Base-by-base conservation (phyloP, 1,140 invertebrate species). In the Bombyx mandarina region DNA sequence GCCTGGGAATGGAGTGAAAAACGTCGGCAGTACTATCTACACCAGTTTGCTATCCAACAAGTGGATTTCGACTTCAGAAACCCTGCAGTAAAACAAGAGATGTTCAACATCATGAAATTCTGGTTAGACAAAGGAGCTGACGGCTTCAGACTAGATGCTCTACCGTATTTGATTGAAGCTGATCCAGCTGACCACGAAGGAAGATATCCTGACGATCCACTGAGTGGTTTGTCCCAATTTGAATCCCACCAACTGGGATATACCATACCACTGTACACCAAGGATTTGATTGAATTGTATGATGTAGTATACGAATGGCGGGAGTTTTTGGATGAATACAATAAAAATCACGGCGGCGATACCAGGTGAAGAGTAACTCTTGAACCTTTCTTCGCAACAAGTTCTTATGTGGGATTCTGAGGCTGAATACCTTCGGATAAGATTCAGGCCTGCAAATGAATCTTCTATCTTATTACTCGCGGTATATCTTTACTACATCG, bases 41-140 rank as follows among this genome's bases (percentile, higher is more conserved):
- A 93, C 67, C 91, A 93, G 65, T 94, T 93, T 66, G 84, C 89
- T 0, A 60, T 76, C 0, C 88, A 89, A 18, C 92, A 94, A 63
- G 92, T 92, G 0, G 93, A 95, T 73, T 88, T 95, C 8, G 94
- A 95, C 74, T 93, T 91, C 54, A 82, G 90, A 3, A 92, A 91
- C 73, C 75, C 76, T 0, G 70, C 63, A 0, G 82, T 93, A 1
- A 76, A 83, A 3, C 57, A 88, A 0, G 91, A 92, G 66, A 92
- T 92, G 90, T 79, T 89, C 22, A 80, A 89, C 42, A 90, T 89
- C 5, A 79, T 90, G 61, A 71, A 60, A 4, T 91, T 90, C 73
- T 95, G 93, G 93, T 61, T 94, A 0, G 83, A 92, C 7, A 85
- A 88, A 65, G 93, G 93, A 6, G 91, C 92, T 0, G 91, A 92